Percentiles rank a stretch among this genome's conserved stretches.
Conservation (phyloP, 2,113 vertebrate genomes). For the Octodon degus region DNA sequence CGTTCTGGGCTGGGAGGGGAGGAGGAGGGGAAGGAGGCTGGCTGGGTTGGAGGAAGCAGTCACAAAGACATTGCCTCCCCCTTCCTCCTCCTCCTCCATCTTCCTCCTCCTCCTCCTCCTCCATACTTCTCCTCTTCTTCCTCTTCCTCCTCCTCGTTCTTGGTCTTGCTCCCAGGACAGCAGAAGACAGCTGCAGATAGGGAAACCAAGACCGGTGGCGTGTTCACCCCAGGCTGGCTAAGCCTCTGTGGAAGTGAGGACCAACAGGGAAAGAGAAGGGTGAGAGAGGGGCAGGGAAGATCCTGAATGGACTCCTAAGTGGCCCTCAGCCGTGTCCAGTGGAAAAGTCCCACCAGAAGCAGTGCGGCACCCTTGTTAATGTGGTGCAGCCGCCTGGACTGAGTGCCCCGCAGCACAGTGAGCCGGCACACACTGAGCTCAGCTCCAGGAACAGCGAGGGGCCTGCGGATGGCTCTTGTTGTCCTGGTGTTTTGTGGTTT, state of each 20-base stretch:
- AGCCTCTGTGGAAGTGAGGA: background rate
- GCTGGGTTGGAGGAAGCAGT: background rate
- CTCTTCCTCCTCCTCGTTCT: background rate
- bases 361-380: too few relatives aligned
- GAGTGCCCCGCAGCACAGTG: too few relatives aligned
- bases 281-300: background rate
- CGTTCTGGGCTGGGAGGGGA: too few relatives aligned
- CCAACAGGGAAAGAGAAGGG: background rate
- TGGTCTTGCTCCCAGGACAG: background rate
- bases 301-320: background rate
- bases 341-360: background rate
- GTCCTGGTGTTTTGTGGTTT: background rate
- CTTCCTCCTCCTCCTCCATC: too few relatives aligned
- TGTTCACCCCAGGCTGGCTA: background rate
- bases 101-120: too few relatives aligned
- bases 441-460: background rate
- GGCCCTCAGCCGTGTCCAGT: background rate
- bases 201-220: background rate
- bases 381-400: too few relatives aligned
- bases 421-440: background rate
- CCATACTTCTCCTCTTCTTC: too few relatives aligned
- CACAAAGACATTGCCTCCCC: background rate
- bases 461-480: too few relatives aligned
- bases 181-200: background rate
- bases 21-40: background rate